Evolutionary conservation across 2,888 invertebrate genomes (phyloP).

Genomic region (Meta bourneti): DNA sequence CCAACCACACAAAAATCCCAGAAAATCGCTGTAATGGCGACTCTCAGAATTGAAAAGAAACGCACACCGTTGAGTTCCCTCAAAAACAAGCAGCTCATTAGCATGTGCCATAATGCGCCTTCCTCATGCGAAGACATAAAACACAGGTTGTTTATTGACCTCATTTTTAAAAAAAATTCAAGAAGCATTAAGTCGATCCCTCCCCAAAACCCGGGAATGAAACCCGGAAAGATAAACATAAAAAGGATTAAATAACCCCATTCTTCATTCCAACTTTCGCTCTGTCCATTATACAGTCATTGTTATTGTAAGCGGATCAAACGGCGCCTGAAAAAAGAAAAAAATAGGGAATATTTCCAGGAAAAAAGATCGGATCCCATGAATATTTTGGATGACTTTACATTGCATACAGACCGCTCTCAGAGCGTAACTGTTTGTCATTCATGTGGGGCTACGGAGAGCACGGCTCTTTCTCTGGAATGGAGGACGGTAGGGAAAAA

Average conservation of each 20-base stretch:
- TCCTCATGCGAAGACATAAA: no score
- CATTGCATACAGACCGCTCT: constrained; percentile 12
- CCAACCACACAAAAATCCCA: no score
- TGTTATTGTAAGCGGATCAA: constrained; percentile 71
- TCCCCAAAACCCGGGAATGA: no score
- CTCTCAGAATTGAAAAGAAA: no score
- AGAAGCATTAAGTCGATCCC: no score
- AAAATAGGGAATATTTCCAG: background rate
- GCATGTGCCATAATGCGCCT: no score
- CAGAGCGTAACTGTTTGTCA: constrained; percentile 56
- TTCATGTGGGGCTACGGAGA: constrained; percentile 47
- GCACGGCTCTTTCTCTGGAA: constrained; percentile 16
- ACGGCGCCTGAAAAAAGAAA: constrained; percentile 51
- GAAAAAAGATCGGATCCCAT: constrained; percentile 52
- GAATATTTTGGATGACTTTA: constrained; percentile 68
- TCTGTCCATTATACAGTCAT: constrained; percentile 63
- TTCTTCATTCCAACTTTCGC: constrained; percentile 40
- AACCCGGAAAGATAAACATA: background rate
- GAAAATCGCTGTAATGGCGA: no score
- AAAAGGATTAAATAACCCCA: constrained; percentile 20
- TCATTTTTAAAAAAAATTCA: no score
- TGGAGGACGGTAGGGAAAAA: constrained; percentile 7
- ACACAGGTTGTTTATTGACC: no score
- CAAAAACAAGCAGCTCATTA: no score
- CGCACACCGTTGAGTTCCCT: no score